Percentiles rank a stretch among this genome's conserved stretches.
These are phyloP conservation scores for Callitettix versicolor DNA, from an alignment of 1,140 invertebrate species.

Conservation along the genomic window DNA sequence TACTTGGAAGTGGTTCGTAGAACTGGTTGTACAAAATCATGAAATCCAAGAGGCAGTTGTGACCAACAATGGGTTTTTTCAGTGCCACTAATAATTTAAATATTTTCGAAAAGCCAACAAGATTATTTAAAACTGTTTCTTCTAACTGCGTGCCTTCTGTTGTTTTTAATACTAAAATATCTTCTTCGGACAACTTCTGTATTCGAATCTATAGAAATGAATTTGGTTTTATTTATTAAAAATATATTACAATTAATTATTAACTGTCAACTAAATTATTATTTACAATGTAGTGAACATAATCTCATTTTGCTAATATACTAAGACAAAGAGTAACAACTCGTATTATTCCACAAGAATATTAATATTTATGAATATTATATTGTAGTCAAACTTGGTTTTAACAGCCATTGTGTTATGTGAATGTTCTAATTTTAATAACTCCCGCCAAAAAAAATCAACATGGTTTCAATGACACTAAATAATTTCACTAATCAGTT, in stretches of 20 bases:
- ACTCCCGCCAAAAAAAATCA: too few species aligned
- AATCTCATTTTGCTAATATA: too few species aligned
- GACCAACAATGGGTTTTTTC: conserved; percentile 61
- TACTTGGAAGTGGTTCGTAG: conserved; percentile 51
- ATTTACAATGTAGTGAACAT: too few species aligned
- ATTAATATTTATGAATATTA: too few species aligned
- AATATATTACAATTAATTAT: conserved; percentile 25
- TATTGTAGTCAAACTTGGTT: too few species aligned
- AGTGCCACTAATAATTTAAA: conserved; percentile 44
- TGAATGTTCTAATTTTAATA: too few species aligned
- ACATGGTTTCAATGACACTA: too few species aligned
- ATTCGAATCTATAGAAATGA: conserved; percentile 30
- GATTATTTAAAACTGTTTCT: conserved; percentile 36
- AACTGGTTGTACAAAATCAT: conserved; percentile 62
- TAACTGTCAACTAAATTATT: too few species aligned
- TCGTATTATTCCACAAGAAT: too few species aligned
- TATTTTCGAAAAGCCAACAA: conserved; percentile 56
- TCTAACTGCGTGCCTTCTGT: conserved; percentile 34
- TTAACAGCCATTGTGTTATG: too few species aligned
- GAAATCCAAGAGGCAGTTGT: conserved; percentile 61
- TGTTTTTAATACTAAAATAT: conserved; percentile 28
- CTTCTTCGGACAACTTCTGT: conserved; percentile 28
- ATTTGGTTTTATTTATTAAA: background rate
- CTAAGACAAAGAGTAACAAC: too few species aligned
- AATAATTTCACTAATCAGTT: too few species aligned